These are phyloP conservation scores for Acanthisitta chloris DNA, from an alignment of 2,113 vertebrate genomes.

Conservation along the genomic window DNA sequence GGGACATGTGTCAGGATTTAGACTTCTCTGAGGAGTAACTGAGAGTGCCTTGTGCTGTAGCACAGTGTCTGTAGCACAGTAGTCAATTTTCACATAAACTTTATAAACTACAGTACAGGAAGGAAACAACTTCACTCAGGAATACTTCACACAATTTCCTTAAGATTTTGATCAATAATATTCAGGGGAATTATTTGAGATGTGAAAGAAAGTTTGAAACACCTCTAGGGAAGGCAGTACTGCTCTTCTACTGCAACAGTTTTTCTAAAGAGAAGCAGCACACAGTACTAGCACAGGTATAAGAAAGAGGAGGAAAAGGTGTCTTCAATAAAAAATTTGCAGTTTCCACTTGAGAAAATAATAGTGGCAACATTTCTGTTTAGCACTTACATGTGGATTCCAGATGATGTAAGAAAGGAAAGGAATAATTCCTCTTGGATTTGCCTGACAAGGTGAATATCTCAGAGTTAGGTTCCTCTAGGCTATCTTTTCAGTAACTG, in stretches of 20 bases:
- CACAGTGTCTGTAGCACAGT: rapidly evolving
- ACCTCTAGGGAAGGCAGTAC: neutral
- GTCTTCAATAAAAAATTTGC: neutral
- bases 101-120: neutral
- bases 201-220: neutral
- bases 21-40: neutral
- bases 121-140: neutral
- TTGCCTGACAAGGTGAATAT: neutral
- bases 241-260: neutral
- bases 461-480: neutral
- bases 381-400: neutral
- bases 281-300: neutral
- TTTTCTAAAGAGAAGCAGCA: neutral
- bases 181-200: neutral
- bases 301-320: neutral
- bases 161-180: neutral
- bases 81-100: neutral
- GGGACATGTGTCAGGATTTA: neutral
- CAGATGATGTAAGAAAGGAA: neutral
- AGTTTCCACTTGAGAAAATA: neutral
- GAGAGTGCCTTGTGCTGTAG: neutral
- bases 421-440: neutral
- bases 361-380: neutral
- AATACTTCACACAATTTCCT: neutral
- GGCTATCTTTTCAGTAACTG: neutral